Evolutionary conservation across 1,140 invertebrate genomes (phyloP).

Genomic region (Tetramorium parvispinum): DNA sequence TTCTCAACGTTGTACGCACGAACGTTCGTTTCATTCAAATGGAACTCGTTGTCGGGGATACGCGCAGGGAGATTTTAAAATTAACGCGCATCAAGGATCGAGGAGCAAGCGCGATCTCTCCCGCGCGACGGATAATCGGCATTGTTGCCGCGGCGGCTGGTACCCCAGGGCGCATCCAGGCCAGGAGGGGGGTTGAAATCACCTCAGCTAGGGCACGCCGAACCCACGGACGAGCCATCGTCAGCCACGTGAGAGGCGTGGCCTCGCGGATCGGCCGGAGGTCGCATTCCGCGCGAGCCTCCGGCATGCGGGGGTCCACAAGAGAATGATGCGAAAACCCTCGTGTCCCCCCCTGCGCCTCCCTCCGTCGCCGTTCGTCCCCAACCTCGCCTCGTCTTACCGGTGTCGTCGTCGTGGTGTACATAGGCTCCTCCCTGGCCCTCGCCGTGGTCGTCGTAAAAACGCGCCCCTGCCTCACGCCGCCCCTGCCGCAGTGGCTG

Average conservation of each 20-base stretch:
- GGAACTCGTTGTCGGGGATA: background rate
- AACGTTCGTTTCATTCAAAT: background rate
- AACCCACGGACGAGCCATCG: constrained; percentile 23
- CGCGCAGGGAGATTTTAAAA: background rate
- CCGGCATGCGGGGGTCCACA: background rate
- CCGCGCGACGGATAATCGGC: background rate
- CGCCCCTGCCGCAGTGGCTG: background rate
- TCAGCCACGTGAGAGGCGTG: constrained; percentile 40
- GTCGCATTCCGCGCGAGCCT: background rate
- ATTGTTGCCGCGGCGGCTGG: background rate
- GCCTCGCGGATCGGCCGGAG: constrained; percentile 20
- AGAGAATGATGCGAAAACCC: constrained; percentile 30
- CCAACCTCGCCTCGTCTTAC: constrained; percentile 23
- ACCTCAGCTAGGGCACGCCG: background rate
- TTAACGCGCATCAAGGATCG: background rate
- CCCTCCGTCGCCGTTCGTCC: background rate
- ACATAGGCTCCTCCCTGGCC: constrained; percentile 66
- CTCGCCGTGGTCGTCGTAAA: constrained; percentile 56
- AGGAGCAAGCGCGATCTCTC: background rate
- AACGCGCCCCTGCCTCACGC: constrained; percentile 62
- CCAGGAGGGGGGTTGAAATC: background rate
- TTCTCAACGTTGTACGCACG: background rate
- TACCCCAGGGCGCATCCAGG: background rate
- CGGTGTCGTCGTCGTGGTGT: constrained; percentile 48
- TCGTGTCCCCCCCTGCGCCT: background rate